Conservation (phyloP, 2,797 vertebrate species). For the Vireo griseus region DNA sequence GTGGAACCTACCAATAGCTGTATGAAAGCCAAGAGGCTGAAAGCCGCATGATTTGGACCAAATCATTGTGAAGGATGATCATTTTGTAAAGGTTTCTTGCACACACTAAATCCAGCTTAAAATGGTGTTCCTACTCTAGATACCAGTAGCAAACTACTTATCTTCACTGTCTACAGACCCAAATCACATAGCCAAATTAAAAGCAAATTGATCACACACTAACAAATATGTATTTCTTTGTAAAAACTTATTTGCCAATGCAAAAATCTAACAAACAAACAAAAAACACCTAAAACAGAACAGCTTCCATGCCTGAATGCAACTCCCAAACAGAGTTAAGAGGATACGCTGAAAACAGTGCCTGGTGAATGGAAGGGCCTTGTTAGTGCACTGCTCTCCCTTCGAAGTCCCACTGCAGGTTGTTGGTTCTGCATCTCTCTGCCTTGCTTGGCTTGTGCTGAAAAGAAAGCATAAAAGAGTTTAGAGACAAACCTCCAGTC, state of each 20-base stretch:
- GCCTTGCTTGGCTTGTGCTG: slow-evolving; percentile 78
- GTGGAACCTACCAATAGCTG: neutral
- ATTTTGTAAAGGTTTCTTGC: neutral
- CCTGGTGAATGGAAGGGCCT: slow-evolving; percentile 91
- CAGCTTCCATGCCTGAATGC: neutral
- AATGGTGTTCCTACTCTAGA: neutral
- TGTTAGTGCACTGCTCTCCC: slow-evolving; percentile 87
- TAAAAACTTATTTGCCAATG: neutral
- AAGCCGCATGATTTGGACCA: neutral
- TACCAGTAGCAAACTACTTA: neutral
- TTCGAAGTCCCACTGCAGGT: slow-evolving; percentile 87
- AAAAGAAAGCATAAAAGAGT: neutral
- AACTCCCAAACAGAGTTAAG: neutral
- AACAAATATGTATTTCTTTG: neutral
- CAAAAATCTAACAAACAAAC: neutral
- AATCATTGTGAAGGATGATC: neutral
- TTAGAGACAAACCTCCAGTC: neutral
- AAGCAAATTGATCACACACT: neutral
- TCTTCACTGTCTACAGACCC: neutral
- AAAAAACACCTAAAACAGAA: neutral
- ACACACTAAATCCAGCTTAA: neutral
- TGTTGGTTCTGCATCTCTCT: slow-evolving; percentile 76
- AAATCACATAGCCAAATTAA: neutral
- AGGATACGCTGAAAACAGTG: slow-evolving; percentile 99
- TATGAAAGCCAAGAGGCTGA: neutral